These are phyloP conservation scores for Etheostoma nigrum DNA, from an alignment of 2,797 vertebrate genomes.

Conservation along the genomic window DNA sequence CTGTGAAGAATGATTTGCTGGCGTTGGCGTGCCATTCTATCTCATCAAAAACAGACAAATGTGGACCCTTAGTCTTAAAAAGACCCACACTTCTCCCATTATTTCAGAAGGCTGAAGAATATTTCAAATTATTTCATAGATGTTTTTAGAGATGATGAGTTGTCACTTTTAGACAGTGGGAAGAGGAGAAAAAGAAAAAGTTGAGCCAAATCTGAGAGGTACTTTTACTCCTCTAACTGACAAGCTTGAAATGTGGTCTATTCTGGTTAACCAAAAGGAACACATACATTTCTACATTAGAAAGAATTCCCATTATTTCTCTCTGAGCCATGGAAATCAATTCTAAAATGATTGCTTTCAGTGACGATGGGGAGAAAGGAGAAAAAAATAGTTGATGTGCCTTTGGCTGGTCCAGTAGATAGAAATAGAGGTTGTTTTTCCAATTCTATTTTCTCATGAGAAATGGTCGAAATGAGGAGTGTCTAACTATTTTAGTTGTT, in stretches of 20 bases:
- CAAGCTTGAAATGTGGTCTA: slow-evolving; percentile 96
- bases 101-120: slow-evolving; percentile 68
- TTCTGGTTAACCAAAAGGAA: slow-evolving; percentile 99
- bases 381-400: slow-evolving; percentile 89
- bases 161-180: slow-evolving; percentile 82
- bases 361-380: slow-evolving; percentile 82
- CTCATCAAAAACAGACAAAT: slow-evolving; percentile 70
- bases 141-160: slow-evolving; percentile 85
- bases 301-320: slow-evolving; percentile 99
- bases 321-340: slow-evolving; percentile 99
- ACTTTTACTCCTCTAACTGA: slow-evolving; percentile 93
- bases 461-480: slow-evolving; percentile 74
- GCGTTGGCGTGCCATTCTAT: slow-evolving; percentile 66
- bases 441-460: slow-evolving; percentile 79
- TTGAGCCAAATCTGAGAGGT: slow-evolving; percentile 82
- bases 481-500: slow-evolving; percentile 76
- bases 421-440: slow-evolving; percentile 83
- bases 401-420: slow-evolving; percentile 92
- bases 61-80: slow-evolving; percentile 66
- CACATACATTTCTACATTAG: slow-evolving; percentile 99
- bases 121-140: slow-evolving; percentile 81
- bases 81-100: slow-evolving; percentile 70
- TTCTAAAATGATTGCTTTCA: slow-evolving; percentile 98
- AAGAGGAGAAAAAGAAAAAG: slow-evolving; percentile 71
- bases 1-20: slow-evolving; percentile 73